A percentile compares a stretch with the other conserved stretches of the same genome.
Evolutionary conservation across 2,113 vertebrate species (phyloP).

Genomic region (Carettochelys insculpta): DNA sequence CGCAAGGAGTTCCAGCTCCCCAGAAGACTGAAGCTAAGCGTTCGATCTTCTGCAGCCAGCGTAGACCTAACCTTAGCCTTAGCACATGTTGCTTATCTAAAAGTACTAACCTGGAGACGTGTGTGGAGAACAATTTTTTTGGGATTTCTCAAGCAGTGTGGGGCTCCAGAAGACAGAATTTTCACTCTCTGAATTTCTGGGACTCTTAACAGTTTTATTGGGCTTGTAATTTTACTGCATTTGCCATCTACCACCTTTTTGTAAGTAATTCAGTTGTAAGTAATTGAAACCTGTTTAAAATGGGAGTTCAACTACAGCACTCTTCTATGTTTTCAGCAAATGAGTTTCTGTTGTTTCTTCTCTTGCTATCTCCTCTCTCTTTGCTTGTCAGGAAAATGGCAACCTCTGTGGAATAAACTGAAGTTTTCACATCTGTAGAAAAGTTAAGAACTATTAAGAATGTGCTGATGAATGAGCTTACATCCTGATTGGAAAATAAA

Average conservation of each 20-base stretch:
- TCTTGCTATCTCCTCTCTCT: background rate
- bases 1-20: too few species aligned
- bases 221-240: too few species aligned
- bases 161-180: background rate
- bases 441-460: background rate
- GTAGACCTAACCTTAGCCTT: too few species aligned
- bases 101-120: background rate
- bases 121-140: background rate
- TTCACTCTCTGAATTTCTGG: background rate
- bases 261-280: too few species aligned
- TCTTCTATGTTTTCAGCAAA: background rate
- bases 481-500: background rate
- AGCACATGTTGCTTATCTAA: background rate
- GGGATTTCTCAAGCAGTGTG: background rate
- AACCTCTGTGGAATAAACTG: background rate
- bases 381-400: background rate
- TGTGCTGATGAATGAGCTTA: background rate
- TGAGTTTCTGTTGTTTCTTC: background rate
- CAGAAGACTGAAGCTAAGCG: too few species aligned
- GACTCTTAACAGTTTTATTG: too few species aligned
- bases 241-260: background rate
- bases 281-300: background rate
- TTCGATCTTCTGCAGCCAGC: too few species aligned
- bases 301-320: background rate
- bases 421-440: background rate